Evolutionary conservation across 2,888 invertebrate genomes (phyloP), one percentile per base, ranked within the genome.

Genomic region (Acrobasis suavella): DNA sequence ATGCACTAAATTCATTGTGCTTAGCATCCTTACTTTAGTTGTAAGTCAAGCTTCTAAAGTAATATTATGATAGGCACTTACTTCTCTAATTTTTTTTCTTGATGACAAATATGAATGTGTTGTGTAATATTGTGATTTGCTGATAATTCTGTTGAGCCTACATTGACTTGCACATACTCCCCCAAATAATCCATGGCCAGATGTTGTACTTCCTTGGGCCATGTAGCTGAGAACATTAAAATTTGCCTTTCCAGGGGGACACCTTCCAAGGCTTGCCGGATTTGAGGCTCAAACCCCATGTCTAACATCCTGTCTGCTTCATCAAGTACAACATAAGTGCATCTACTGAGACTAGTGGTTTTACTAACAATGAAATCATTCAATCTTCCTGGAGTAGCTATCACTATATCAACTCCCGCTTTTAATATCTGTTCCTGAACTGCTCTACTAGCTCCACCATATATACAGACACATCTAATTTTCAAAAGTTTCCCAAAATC

Each of bases 161-260:
- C 96, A 86, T 98, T 99, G 37, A 99, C 94, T 90, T 98, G 98
- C 42, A 97, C 95, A 84, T 97, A 98, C 74, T 97, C 96, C 61
- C 94, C 95, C 37, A 99, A 93, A 84, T 98, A 99, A 80, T 99
- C 98, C 74, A 96, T 95, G 7, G 99, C 99, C 67, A 99, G 91
- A 71, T 95, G 94, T 71, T 96, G 94, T 1, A 99, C 98, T 91
- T 99, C 98, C 78, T 97, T 97, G 0, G 98, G 98, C 99, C 99
- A 99, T 0, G 99, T 99, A 0, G 99, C 99, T 66, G 98, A 98
- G 96, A 98, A 99, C 99, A 99, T 99, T 52, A 98, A 93, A 22
- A 97, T 98, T 85, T 99, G 99, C 72, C 98, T 94, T 80, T 98
- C 98, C 9, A 97, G 96, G 69, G 98, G 94, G 62, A 98, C 97